These are phyloP conservation scores for Drymonia ruficornis DNA, from an alignment of 2,888 invertebrate species.

Conservation along the genomic window DNA sequence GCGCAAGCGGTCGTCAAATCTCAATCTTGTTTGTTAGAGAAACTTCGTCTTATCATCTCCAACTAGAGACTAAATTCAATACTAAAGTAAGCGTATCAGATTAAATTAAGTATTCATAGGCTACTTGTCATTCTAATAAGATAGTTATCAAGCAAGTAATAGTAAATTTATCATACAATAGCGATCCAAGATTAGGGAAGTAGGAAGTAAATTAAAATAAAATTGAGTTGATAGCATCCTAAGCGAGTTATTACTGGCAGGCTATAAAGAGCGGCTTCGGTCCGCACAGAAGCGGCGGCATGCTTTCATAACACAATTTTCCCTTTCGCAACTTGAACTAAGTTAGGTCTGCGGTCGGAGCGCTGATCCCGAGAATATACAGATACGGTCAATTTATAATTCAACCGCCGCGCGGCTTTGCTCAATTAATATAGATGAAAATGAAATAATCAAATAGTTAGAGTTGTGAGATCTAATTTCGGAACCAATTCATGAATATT, in stretches of 20 bases:
- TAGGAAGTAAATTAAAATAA: conserved; percentile 4
- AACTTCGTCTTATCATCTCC: too few species aligned
- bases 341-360: conserved; percentile 43
- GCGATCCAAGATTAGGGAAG: conserved; percentile 28
- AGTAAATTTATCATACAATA: conserved; percentile 28
- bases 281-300: conserved; percentile 62
- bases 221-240: conserved; percentile 53
- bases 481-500: too few species aligned
- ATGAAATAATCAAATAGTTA: not conserved
- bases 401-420: conserved; percentile 27
- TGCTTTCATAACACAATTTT: conserved; percentile 78
- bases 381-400: conserved; percentile 50
- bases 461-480: too few species aligned
- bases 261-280: conserved; percentile 64
- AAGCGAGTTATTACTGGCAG: conserved; percentile 62
- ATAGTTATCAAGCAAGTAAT: not conserved
- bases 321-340: conserved; percentile 64
- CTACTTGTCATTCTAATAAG: not conserved
- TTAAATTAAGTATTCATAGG: not conserved
- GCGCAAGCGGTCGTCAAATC: too few species aligned
- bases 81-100: not conserved
- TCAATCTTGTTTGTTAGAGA: too few species aligned
- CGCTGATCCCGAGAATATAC: conserved; percentile 44
- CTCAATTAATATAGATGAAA: not conserved
- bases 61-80: too few species aligned